Evolutionary conservation across 2,888 invertebrate genomes (phyloP).

Genomic region (Lumbricus terrestris): DNA sequence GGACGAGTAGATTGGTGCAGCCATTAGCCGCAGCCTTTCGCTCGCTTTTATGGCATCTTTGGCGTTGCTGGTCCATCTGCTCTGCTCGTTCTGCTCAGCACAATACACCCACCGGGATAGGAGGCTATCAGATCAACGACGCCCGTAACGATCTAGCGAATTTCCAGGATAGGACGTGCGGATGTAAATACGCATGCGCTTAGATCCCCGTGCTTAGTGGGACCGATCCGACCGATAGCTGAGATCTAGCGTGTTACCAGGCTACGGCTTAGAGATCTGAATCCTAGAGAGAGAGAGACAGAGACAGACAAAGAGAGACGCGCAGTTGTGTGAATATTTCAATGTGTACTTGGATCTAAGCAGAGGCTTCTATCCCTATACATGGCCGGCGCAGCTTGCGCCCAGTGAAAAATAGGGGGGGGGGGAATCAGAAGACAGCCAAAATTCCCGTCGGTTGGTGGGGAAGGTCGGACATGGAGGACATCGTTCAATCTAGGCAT

Average conservation of each 20-base stretch:
- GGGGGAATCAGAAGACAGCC: too few species aligned
- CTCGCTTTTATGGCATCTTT: not conserved
- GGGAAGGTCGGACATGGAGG: too few species aligned
- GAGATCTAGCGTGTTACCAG: not conserved
- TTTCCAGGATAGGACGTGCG: not conserved
- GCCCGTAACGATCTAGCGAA: not conserved
- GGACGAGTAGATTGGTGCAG: not conserved
- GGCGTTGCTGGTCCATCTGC: not conserved
- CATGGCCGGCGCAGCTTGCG: too few species aligned
- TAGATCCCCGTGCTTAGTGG: not conserved
- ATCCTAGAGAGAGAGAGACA: not conserved
- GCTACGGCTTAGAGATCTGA: not conserved
- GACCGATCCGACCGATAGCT: not conserved
- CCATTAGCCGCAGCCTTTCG: not conserved
- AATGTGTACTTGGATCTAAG: too few species aligned
- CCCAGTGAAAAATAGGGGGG: too few species aligned
- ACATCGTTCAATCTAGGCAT: too few species aligned
- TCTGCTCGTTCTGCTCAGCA: not conserved
- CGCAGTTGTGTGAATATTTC: too few species aligned
- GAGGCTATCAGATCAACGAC: not conserved
- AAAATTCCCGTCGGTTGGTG: too few species aligned
- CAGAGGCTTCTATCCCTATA: too few species aligned
- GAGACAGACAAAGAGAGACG: too few species aligned
- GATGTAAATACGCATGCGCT: not conserved
- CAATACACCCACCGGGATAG: not conserved